Percentiles rank a stretch among this genome's conserved stretches.
Evolutionary conservation across 2,797 vertebrate species (phyloP).

Genomic region (Loris lydekkerianus): DNA sequence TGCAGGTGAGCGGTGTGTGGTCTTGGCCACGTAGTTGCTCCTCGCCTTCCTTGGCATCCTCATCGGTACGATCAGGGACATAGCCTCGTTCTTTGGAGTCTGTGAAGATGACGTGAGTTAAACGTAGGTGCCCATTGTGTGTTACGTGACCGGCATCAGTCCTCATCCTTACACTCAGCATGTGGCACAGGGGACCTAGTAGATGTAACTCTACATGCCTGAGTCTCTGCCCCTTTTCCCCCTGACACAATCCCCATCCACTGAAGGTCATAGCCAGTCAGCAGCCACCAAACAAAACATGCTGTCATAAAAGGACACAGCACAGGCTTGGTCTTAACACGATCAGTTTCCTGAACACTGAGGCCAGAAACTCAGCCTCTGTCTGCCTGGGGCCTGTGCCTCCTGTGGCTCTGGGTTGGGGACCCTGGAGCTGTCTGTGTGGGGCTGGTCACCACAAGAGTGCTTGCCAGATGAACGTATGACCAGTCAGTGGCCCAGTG

Average conservation of each 20-base stretch:
- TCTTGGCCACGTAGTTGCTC: not conserved
- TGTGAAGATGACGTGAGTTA: not conserved
- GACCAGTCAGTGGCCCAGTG: too few relatives aligned
- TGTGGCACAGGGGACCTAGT: rapidly evolving
- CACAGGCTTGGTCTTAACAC: not conserved
- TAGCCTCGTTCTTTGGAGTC: not conserved
- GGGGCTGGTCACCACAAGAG: rapidly evolving
- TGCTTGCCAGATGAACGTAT: rapidly evolving
- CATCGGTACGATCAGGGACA: not conserved
- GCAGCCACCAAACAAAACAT: not conserved
- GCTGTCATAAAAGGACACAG: not conserved
- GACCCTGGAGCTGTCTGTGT: rapidly evolving
- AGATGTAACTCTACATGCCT: rapidly evolving
- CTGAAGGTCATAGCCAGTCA: not conserved
- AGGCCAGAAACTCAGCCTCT: not conserved
- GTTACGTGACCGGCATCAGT: rapidly evolving
- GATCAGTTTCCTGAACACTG: rapidly evolving
- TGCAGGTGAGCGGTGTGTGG: not conserved
- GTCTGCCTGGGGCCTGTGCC: not conserved
- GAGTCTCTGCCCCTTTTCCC: too few relatives aligned
- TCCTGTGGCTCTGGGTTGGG: rapidly evolving
- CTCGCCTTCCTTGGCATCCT: not conserved
- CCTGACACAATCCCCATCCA: not conserved
- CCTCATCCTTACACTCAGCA: rapidly evolving
- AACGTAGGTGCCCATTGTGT: rapidly evolving